Evolutionary conservation across 2,888 invertebrate species (phyloP).

Genomic region (Rosalia funebris): DNA sequence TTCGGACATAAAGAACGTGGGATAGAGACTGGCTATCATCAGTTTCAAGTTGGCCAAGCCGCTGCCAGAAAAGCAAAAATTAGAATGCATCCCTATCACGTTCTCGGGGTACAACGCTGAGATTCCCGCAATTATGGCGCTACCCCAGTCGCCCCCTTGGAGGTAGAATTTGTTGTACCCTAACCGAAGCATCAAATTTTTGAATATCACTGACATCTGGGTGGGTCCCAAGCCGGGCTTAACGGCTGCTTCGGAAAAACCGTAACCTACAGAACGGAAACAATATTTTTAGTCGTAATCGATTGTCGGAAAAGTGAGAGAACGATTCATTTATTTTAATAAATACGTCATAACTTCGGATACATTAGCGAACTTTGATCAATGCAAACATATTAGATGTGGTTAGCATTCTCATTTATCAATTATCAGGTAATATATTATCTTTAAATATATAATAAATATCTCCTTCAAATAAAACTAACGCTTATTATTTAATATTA

Average conservation of each 20-base stretch:
- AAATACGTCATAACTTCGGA: no score
- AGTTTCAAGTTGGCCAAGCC: conserved; percentile 26
- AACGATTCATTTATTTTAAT: no score
- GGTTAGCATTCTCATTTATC: no score
- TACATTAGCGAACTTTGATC: no score
- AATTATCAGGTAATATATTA: no score
- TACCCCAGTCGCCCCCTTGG: conserved; percentile 90
- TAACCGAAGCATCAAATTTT: conserved; percentile 76
- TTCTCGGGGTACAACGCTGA: conserved; percentile 72
- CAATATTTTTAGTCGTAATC: no score
- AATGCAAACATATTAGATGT: no score
- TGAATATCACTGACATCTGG: conserved; percentile 70
- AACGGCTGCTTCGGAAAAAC: conserved; percentile 64
- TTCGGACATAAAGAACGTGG: conserved; percentile 66
- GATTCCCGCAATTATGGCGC: conserved; percentile 70
- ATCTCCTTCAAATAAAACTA: no score
- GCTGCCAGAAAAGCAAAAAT: conserved; percentile 55
- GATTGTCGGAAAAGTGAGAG: no score
- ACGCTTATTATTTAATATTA: no score
- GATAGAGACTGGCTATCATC: conserved; percentile 67
- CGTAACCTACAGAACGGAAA: conserved; percentile 67
- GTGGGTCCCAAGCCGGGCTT: conserved; percentile 71
- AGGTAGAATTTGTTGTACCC: conserved; percentile 74
- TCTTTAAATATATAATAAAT: no score
- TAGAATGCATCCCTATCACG: conserved; percentile 69